Base-by-base conservation (phyloP, 2,113 vertebrate species). In the Crotophaga sulcirostris region DNA sequence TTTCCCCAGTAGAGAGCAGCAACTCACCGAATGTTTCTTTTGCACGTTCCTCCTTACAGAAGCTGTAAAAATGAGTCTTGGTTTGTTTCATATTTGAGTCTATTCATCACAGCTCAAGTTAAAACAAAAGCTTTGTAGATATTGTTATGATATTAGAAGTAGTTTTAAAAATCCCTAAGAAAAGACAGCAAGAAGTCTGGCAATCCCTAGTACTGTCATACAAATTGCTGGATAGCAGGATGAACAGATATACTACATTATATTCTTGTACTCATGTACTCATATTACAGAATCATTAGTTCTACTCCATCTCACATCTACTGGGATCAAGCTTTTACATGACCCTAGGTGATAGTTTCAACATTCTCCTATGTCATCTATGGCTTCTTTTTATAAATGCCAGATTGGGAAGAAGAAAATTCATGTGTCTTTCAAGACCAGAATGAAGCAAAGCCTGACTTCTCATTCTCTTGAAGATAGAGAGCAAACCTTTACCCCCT, bases 1-100 rank as follows among this genome's bases (percentile, higher is more conserved):
- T 87, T 89, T 87, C 84, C 49, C 97, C 98, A 97, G 97, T 12
- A 98, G 98, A 95, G 98, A 97, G 98, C 98, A 98, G 97, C 97
- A 97, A 42, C 82, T 94, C 92, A 94, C 91, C 62, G 56, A 92
- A 36, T n/a, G 89, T 97, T 91, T 76, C 72, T 68, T 87, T 34
- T 42, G 4, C 42, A 12, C 13, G 42, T 44, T 45, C 29, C 13
- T 88, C 21, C 56, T 88, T 51, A 31, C 3, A 59, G n/a, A 84
- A 91, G 20, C n/a, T 60, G 38, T 36, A 47, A 86, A 91, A 94
- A 29, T 4, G 6, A 73, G 11, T 28, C 44, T 68, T 75, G 59
- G 29, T 63, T 87, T 4, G 1, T 66, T 79, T 79, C 8, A 7
- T 29, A 14, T 60, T 59, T 38, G 16, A 69, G 29, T 74, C 77